Evolutionary conservation across 2,797 vertebrate genomes (phyloP).

Genomic region (Rhadinocentrus ornatus): DNA sequence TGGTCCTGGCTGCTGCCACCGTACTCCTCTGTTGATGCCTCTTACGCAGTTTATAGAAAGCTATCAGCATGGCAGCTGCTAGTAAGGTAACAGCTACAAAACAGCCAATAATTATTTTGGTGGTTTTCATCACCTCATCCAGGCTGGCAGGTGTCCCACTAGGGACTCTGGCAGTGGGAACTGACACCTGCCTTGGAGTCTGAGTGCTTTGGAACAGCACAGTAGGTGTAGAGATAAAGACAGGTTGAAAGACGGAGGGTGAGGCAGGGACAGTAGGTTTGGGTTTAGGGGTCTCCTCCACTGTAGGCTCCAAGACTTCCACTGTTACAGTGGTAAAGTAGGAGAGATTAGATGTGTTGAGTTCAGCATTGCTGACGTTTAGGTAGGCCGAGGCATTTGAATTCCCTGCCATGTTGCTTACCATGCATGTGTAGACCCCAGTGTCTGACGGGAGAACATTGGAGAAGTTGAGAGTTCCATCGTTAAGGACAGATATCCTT

Average conservation of each 20-base stretch:
- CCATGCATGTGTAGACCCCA: slow-evolving; percentile 97
- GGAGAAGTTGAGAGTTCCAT: slow-evolving; percentile 96
- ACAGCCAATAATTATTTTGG: slow-evolving; percentile 99
- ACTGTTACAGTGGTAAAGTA: slow-evolving; percentile 98
- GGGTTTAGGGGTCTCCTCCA: slow-evolving; percentile 91
- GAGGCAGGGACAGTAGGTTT: slow-evolving; percentile 90
- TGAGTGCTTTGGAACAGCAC: slow-evolving; percentile 92
- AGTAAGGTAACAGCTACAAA: slow-evolving; percentile 97
- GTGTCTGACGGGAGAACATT: slow-evolving; percentile 92
- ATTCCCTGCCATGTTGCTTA: slow-evolving; percentile 97
- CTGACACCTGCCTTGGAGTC: slow-evolving; percentile 88
- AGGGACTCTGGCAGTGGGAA: slow-evolving; percentile 85
- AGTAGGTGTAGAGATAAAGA: slow-evolving; percentile 96
- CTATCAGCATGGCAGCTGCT: slow-evolving; percentile 96
- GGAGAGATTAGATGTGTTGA: slow-evolving; percentile 97
- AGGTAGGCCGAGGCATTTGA: slow-evolving; percentile 97
- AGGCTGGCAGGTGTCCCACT: slow-evolving; percentile 90
- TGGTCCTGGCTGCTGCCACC: slow-evolving; percentile 91
- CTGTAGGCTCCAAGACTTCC: slow-evolving; percentile 91
- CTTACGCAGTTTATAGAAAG: slow-evolving; percentile 98
- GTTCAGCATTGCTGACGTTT: slow-evolving; percentile 95
- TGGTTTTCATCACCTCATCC: slow-evolving; percentile 99
- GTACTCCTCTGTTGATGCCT: slow-evolving; percentile 96
- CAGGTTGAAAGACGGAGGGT: slow-evolving; percentile 93
- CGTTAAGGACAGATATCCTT: slow-evolving; percentile 91